Evolutionary conservation across 2,888 invertebrate species (phyloP), one percentile per base, ranked within the genome.

Genomic region (Alsophila aescularia): DNA sequence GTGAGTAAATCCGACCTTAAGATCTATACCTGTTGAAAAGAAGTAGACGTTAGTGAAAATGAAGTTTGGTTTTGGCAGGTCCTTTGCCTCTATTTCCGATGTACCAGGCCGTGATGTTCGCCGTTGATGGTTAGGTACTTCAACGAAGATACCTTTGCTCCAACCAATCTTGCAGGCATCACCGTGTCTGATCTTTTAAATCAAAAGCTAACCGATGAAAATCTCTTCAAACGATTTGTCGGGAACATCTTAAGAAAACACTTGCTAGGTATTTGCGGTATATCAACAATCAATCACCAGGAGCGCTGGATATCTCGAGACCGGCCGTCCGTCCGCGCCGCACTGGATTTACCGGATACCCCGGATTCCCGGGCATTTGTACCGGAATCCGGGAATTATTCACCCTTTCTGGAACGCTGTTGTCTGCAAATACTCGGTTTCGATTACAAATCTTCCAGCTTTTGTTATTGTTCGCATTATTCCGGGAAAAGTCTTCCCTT

Each of bases 331-430:
- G 70, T 69, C 73, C 69, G 77, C 73, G 71, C 66, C 73, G 71
- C 66, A 83, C 73, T 85, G 87, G 87, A 82, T 85, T 84, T 85
- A 70, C 35, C 71, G 64, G 83, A 75, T 79, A 72, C 69, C 59
- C 56, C 67, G 71, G 82, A 76, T 80, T 73, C 70, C 60, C 55
- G 67, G 72, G 73, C 73, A 79, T 82, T 81, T 79, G 79, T 78
- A 75, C 55, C 45, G 67, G 56, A 62, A 72, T 70, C 78, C 73
- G 64, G 62, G 76, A 78, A 81, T 85, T 88, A 87, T 87, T 87
- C 86, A 87, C 87, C 87, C 88, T 84, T 87, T 82, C 73, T 64
- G 58, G 55, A 56, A 69, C 63, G 66, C 67, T 71, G 67, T 67
- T 68, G 66, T 66, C 64, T 69, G 60, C 70, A 67, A 68, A 66